Evolutionary conservation across 2,797 vertebrate species (phyloP).

Genomic region (Chromobotia macracanthus): DNA sequence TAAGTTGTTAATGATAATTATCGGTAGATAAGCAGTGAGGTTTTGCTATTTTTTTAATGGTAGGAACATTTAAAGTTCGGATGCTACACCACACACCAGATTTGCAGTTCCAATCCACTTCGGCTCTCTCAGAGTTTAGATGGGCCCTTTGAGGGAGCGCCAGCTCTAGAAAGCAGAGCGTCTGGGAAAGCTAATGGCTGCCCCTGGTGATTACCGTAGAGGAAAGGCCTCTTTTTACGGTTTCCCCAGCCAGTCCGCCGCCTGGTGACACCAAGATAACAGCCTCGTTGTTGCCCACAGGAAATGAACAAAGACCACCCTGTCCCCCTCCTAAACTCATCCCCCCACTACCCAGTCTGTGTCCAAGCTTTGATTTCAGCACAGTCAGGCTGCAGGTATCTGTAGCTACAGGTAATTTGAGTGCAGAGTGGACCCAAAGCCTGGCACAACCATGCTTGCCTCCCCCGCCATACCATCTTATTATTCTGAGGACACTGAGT

Average conservation of each 20-base stretch:
- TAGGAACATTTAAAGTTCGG: conserved; percentile 14
- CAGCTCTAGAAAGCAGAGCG: conserved; percentile 78
- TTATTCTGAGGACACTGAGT: conserved; percentile 68
- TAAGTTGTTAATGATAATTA: neutral
- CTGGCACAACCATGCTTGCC: conserved; percentile 59
- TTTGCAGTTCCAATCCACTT: conserved; percentile 36
- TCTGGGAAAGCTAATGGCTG: conserved; percentile 76
- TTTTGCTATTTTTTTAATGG: neutral
- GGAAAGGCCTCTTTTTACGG: conserved; percentile 70
- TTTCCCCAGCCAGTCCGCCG: conserved; percentile 64
- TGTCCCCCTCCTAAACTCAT: conserved; percentile 65
- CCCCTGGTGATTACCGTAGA: conserved; percentile 71
- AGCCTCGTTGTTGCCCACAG: conserved; percentile 72
- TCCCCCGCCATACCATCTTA: conserved; percentile 55
- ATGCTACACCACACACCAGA: conserved; percentile 8
- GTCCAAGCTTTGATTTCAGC: conserved; percentile 77
- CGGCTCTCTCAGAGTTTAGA: conserved; percentile 54
- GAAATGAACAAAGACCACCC: conserved; percentile 78
- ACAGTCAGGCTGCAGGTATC: conserved; percentile 72
- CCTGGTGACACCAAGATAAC: conserved; percentile 71
- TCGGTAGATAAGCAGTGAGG: neutral
- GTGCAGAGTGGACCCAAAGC: conserved; percentile 48
- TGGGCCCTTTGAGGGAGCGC: conserved; percentile 70
- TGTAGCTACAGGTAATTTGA: conserved; percentile 70
- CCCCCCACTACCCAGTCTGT: conserved; percentile 64